These are phyloP conservation scores for Caenorhabditis drosophilae DNA, from an alignment of 2,888 invertebrate genomes.

Conservation along the genomic window DNA sequence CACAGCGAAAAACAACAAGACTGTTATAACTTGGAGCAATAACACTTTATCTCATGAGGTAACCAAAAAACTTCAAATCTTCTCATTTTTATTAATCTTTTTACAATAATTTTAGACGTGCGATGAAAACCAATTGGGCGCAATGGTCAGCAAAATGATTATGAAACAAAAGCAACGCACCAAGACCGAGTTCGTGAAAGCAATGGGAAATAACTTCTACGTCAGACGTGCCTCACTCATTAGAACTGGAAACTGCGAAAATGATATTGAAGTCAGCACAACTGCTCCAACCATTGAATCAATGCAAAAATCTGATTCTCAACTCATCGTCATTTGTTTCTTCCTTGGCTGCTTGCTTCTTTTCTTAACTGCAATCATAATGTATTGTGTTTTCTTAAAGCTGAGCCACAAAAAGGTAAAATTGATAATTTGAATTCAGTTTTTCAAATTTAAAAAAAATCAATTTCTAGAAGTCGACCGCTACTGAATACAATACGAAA, in stretches of 20 bases:
- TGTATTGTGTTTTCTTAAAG: constrained; percentile 41
- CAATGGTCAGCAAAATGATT: constrained; percentile 46
- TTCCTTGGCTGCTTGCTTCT: constrained; percentile 80
- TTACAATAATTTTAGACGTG: constrained; percentile 46
- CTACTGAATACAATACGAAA: constrained; percentile 70
- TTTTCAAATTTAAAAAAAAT: neutral
- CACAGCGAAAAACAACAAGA: constrained; percentile 26
- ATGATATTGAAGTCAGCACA: constrained; percentile 34
- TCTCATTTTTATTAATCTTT: no score
- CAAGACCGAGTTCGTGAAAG: constrained; percentile 49
- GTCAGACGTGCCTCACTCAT: constrained; percentile 43
- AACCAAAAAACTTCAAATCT: no score
- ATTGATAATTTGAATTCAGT: constrained; percentile 1
- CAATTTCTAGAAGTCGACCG: constrained; percentile 17
- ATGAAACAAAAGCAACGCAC: constrained; percentile 46
- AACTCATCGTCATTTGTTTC: constrained; percentile 81
- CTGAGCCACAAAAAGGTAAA: constrained; percentile 42
- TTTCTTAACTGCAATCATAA: constrained; percentile 78
- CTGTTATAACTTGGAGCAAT: constrained; percentile 47
- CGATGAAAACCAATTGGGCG: constrained; percentile 45
- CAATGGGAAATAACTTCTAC: constrained; percentile 59
- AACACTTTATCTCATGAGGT: constrained; percentile 45
- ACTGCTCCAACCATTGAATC: constrained; percentile 42
- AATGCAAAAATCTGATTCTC: constrained; percentile 76
- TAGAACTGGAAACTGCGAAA: constrained; percentile 39